Base-by-base conservation (phyloP, 2,113 vertebrate genomes). In the Aspidoscelis tigris region DNA sequence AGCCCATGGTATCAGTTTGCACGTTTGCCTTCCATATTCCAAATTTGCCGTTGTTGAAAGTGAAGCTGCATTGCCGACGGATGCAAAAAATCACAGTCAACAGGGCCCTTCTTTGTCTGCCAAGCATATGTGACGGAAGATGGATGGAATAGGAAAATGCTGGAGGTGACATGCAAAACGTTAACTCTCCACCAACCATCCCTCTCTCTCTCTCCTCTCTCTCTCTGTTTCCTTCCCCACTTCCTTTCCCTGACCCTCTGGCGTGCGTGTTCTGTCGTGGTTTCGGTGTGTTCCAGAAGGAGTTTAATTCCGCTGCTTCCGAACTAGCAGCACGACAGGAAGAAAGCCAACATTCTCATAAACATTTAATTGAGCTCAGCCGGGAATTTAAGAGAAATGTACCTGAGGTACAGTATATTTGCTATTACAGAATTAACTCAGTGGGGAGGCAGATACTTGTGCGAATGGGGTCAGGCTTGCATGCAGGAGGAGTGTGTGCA, bases 341-440 rank as follows among this genome's bases (percentile, higher is more conserved):
- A 93, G 96, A 97, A 93, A 96, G 96, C 16, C 91, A 96, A 2
- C 96, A 96, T 94, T 96, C 97, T 96, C 98, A 97, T 95, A 97
- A 98, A 96, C 97, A 97, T 96, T 97, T 99, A 96, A 96, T 98
- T 94, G 97, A 98, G 95, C 97, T 98, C 97, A 97, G 97, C 91
- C 95, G 95, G 93, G 98, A 99, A 96, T 99, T 99, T 96, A 97
- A 97, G 97, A 97, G 97, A 96, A 99, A 98, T 96, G 96, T 97
- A 96, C 98, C 98, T 88, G 97, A 98, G 97, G 97, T 98, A 97
- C 82, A 95, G 96, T 94, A 90, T 89, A 85, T 92, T 92, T 94
- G 91, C 92, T 89, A 85, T 41, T 83, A 58, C 86, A 80, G 95
- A 95, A 93, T 96, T 93, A 94, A 87, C 94, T 89, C 86, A 0